Percentiles rank a stretch among this genome's conserved stretches.
Conservation (phyloP, 2,113 vertebrate species). For the Psammodynastes pulverulentus region DNA sequence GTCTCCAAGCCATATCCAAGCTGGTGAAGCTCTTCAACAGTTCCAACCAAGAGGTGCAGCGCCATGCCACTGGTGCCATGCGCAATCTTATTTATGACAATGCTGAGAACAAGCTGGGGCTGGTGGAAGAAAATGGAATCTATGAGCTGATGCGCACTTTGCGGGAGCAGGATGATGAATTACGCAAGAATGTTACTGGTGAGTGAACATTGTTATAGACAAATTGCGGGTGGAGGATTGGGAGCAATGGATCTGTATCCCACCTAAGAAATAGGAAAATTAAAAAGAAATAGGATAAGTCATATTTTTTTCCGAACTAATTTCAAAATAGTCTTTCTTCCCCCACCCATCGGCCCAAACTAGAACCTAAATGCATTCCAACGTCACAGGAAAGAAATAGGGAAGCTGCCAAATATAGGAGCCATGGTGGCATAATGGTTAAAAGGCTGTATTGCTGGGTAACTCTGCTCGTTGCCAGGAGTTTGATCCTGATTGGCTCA, state of each 20-base stretch:
- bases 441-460: neutral
- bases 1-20: slow-evolving; percentile 82
- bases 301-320: neutral
- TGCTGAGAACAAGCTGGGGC: slow-evolving; percentile 82
- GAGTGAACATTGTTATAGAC: neutral
- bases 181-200: slow-evolving; percentile 94
- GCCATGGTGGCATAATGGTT: neutral
- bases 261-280: neutral
- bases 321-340: neutral
- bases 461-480: neutral
- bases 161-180: slow-evolving; percentile 81
- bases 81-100: slow-evolving; percentile 96
- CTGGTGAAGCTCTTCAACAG: slow-evolving; percentile 91
- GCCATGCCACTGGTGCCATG: slow-evolving; percentile 87
- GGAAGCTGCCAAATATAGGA: neutral
- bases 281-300: too few relatives aligned
- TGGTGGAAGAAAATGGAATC: slow-evolving; percentile 87
- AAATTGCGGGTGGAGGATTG: neutral
- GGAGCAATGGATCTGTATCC: neutral
- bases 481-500: neutral
- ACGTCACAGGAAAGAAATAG: neutral
- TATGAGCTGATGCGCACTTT: slow-evolving; percentile 78
- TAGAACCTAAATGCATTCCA: neutral
- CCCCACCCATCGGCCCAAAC: too few relatives aligned
- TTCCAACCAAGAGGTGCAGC: slow-evolving; percentile 88